These are phyloP conservation scores for Streblospio benedicti DNA, from an alignment of 1,140 invertebrate genomes.

Conservation along the genomic window DNA sequence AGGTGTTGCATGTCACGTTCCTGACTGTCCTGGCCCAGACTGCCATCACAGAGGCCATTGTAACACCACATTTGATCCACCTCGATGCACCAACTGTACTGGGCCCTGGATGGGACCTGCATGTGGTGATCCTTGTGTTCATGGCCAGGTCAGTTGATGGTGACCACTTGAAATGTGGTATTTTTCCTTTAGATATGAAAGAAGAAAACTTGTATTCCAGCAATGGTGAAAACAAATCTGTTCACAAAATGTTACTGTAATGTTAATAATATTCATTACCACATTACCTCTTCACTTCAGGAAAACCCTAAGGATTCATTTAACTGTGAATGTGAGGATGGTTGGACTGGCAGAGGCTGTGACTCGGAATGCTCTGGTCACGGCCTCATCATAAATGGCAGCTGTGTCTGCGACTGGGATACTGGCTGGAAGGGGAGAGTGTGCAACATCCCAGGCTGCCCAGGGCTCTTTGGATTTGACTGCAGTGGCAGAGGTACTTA, in stretches of 20 bases:
- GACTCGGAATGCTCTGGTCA: constrained; percentile 34
- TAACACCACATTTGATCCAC: constrained; percentile 24
- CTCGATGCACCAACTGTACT: constrained; percentile 27
- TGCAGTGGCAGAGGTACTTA: constrained; percentile 35
- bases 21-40: constrained; percentile 34
- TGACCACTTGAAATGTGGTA: too few relatives aligned
- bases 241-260: too few relatives aligned
- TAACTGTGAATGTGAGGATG: constrained; percentile 29
- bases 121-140: constrained; percentile 31
- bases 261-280: too few relatives aligned
- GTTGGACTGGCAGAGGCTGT: constrained; percentile 34
- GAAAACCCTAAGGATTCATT: constrained; percentile 27
- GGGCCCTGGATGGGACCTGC: constrained; percentile 32
- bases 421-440: constrained; percentile 32
- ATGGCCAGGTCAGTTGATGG: too few relatives aligned
- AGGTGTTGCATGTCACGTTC: constrained; percentile 29
- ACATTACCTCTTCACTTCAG: too few relatives aligned
- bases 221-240: too few relatives aligned
- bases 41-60: constrained; percentile 27
- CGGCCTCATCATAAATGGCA: constrained; percentile 24
- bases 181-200: too few relatives aligned
- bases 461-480: constrained; percentile 28
- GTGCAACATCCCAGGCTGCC: constrained; percentile 35
- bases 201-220: too few relatives aligned
- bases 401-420: constrained; percentile 30